Conservation (phyloP, 2,797 vertebrate species). For the Alcedo atthis region DNA sequence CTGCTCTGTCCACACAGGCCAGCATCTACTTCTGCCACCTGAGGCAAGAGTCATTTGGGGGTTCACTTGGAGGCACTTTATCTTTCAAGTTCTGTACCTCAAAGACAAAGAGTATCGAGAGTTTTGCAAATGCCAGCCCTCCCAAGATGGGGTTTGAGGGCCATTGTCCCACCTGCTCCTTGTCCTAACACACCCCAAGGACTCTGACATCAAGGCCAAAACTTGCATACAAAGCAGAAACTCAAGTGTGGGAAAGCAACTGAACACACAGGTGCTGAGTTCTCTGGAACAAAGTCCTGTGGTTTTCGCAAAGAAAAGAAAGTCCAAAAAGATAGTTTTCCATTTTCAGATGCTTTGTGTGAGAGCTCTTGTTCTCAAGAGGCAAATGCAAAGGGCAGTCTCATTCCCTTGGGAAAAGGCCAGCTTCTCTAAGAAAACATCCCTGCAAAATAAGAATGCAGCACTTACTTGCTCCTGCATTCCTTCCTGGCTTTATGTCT, state of each 20-base stretch:
- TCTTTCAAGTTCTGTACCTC: background rate
- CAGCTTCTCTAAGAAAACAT: background rate
- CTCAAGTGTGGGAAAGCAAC: background rate
- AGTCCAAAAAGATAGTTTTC: background rate
- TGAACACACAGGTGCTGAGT: background rate
- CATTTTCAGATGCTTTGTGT: background rate
- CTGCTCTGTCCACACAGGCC: background rate
- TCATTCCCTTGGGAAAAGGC: slow-evolving; percentile 19
- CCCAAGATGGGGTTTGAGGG: background rate
- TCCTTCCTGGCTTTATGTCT: background rate
- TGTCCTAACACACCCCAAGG: background rate
- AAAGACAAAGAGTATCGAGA: background rate
- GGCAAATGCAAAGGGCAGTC: background rate
- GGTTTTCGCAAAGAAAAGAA: background rate
- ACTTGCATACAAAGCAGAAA: background rate
- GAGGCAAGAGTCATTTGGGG: background rate
- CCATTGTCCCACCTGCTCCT: background rate
- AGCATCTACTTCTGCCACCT: background rate
- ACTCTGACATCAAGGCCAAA: background rate
- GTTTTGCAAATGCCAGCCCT: background rate
- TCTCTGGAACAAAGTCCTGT: background rate
- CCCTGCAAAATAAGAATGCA: background rate
- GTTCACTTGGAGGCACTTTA: background rate
- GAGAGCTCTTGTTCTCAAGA: slow-evolving; percentile 14
- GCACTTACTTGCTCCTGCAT: background rate